These are phyloP conservation scores for Sebastes schlegelii DNA, from an alignment of 2,113 vertebrate species.

Conservation along the genomic window DNA sequence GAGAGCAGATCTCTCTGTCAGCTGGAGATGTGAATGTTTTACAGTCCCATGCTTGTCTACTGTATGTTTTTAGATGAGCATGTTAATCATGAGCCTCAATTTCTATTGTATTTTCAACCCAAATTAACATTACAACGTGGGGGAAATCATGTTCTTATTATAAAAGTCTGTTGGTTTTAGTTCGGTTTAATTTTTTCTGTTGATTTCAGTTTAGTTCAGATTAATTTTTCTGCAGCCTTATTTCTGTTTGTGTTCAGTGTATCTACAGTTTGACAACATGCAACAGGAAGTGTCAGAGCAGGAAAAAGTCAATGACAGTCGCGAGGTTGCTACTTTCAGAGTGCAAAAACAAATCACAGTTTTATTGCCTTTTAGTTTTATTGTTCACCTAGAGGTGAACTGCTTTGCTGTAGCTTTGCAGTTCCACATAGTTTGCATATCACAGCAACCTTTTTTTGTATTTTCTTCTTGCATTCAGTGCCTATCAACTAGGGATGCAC, in stretches of 20 bases:
- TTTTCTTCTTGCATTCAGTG: constrained; percentile 67
- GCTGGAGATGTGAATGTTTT: constrained; percentile 66
- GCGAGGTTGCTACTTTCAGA: constrained; percentile 15
- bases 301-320: background rate
- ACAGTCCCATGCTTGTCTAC: constrained; percentile 70
- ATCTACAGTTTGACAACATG: background rate
- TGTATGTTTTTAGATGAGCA: constrained; percentile 74
- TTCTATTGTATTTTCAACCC: constrained; percentile 53
- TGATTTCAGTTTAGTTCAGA: background rate
- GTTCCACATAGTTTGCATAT: constrained; percentile 10
- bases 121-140: constrained; percentile 31
- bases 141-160: constrained; percentile 22
- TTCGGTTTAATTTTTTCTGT: background rate
- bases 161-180: constrained; percentile 2
- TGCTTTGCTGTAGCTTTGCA: constrained; percentile 19
- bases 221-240: constrained; percentile 29
- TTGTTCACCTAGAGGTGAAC: constrained; percentile 33
- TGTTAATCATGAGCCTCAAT: constrained; percentile 71
- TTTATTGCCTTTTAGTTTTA: constrained; percentile 32
- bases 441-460: constrained; percentile 1
- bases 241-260: constrained; percentile 11
- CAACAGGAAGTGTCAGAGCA: background rate
- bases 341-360: constrained; percentile 29
- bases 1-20: constrained; percentile 27
- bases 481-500: constrained; percentile 48